Evolutionary conservation across 2,113 vertebrate genomes (phyloP).

Genomic region (Holacanthus passer): DNA sequence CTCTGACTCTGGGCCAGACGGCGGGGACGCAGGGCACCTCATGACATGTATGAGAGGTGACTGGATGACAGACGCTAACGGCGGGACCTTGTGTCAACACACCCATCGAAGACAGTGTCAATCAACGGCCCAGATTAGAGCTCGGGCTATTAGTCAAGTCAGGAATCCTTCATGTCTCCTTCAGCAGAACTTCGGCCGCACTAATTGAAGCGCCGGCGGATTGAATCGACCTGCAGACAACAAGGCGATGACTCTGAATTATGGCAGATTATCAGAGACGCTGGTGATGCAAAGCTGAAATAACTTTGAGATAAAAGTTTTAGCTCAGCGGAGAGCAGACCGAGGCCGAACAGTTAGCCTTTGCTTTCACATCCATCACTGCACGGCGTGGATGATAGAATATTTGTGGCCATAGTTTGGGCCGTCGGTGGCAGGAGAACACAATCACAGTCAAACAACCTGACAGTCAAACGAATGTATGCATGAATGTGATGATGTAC

Average conservation of each 20-base stretch:
- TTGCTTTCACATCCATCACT: constrained; percentile 2
- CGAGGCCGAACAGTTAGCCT: constrained; percentile 7
- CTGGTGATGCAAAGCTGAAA: constrained; percentile 25
- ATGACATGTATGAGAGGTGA: constrained; percentile 78
- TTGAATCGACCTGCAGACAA: constrained; percentile 36
- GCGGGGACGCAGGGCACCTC: constrained; percentile 44
- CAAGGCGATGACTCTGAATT: constrained; percentile 40
- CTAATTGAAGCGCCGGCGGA: constrained; percentile 47
- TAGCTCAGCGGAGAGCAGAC: not conserved
- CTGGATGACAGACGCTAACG: constrained; percentile 77
- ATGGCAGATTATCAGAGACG: constrained; percentile 36
- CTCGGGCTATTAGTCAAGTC: constrained; percentile 64
- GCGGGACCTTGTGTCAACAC: constrained; percentile 69
- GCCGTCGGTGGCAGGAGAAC: too few species aligned
- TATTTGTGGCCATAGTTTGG: not conserved
- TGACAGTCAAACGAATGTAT: not conserved
- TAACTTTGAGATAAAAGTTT: constrained; percentile 49
- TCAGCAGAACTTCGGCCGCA: constrained; percentile 50
- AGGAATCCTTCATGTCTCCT: constrained; percentile 73
- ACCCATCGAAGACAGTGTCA: constrained; percentile 69
- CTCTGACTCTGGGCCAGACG: constrained; percentile 46
- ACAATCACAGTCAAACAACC: not conserved
- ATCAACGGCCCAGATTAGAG: constrained; percentile 69
- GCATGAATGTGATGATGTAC: not conserved
- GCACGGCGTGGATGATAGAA: not conserved